Evolutionary conservation across 2,113 vertebrate species (phyloP).

Genomic region (Actenoides hombroni): DNA sequence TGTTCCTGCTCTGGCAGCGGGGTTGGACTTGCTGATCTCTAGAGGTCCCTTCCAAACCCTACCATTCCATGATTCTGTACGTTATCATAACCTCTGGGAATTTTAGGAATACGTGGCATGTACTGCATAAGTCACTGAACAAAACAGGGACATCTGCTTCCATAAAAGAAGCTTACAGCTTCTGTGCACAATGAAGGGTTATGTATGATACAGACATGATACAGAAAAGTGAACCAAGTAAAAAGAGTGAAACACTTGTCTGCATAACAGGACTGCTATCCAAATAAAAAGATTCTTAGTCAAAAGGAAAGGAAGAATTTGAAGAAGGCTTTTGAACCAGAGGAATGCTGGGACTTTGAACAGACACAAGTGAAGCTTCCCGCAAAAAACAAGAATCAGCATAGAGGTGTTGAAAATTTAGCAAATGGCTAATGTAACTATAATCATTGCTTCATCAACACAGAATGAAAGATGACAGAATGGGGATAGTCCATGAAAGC

Average conservation of each 20-base stretch:
- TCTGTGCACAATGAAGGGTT: neutral
- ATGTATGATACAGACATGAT: neutral
- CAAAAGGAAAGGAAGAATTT: neutral
- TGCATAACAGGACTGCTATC: neutral
- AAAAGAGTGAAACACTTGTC: neutral
- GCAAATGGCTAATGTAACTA: neutral
- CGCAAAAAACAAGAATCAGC: neutral
- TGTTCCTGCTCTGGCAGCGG: too few relatives aligned
- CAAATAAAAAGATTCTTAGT: neutral
- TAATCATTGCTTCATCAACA: neutral
- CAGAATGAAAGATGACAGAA: conserved; percentile 33
- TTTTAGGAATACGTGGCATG: neutral
- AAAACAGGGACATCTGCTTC: neutral
- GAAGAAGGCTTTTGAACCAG: neutral
- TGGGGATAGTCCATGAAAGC: neutral
- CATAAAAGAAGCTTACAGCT: neutral
- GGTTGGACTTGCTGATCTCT: too few relatives aligned
- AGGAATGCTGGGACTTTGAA: neutral
- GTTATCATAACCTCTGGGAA: neutral
- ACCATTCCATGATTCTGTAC: neutral
- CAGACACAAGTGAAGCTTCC: neutral
- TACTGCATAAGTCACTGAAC: neutral
- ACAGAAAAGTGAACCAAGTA: neutral
- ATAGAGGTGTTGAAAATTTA: neutral
- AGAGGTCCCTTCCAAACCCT: too few relatives aligned